Conservation (phyloP, 2,888 invertebrate genomes). For the Pachydiplax longipennis region DNA sequence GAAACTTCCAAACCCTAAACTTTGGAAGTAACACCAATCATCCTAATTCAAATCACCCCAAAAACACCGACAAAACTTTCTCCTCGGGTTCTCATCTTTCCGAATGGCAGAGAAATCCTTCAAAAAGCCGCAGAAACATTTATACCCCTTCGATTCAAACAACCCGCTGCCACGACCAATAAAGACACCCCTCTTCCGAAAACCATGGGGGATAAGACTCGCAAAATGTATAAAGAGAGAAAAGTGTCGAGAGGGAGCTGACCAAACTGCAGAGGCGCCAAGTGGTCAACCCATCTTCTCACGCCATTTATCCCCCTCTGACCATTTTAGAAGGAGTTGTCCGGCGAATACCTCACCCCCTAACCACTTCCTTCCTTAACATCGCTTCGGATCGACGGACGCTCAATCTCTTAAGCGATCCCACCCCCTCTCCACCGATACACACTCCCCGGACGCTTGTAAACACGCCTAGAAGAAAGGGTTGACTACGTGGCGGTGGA, state of each 20-base stretch:
- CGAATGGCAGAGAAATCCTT: background rate
- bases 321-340: background rate
- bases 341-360: background rate
- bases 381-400: conserved; percentile 13
- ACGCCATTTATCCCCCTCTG: background rate
- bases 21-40: too few relatives aligned
- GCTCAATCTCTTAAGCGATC: background rate
- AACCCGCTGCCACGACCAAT: conserved; percentile 11
- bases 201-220: background rate
- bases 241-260: background rate
- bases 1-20: too few relatives aligned
- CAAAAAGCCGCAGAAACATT: background rate
- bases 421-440: background rate
- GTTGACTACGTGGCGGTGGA: conserved; percentile 34
- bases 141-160: background rate
- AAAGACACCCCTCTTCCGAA: conserved; percentile 2
- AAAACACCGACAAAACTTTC: background rate
- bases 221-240: background rate
- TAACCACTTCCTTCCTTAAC: background rate
- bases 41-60: too few relatives aligned
- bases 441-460: conserved; percentile 39
- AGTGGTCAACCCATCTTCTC: conserved; percentile 6
- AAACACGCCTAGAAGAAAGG: conserved; percentile 42
- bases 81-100: background rate
- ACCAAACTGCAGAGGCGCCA: conserved; percentile 39